Evolutionary conservation across 92 coral and sea anemone species (phyloP), one percentile per base, ranked within the genome.

Genomic region (Palythoa grandis): DNA sequence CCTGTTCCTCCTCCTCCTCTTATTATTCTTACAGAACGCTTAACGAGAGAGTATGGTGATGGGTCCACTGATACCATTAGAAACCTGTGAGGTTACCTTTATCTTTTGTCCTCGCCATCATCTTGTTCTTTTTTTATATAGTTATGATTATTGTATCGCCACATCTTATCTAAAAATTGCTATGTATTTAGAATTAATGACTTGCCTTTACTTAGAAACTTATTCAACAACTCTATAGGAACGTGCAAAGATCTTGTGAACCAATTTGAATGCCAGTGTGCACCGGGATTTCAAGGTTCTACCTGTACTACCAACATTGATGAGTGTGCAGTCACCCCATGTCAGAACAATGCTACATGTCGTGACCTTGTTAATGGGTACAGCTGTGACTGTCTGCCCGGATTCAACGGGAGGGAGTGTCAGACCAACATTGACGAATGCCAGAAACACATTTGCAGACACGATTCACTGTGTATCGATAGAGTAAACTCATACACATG

Each of bases 211-310:
- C 71, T 66, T 50, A 19, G 29, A 3, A 50, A n/a, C 19, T 11
- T 17, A 10, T 48, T 17, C 37, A 57, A 77, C 52, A 5, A 52
- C 19, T 25, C 83, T 13, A 25, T 70, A 94, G 98, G 95, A 68
- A 88, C 98, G 14, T 94, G 98, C 85, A 84, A 83, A 24, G 95
- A 94, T n/a, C 88, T 88, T 39, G 79, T 92, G 19, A 88, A 86
- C 76, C 91, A 92, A 11, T 94, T 92, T 85, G 86, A 38, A 16
- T 94, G 98, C 37, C 70, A 90, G 53, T 94, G 98, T 88, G 78
- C 83, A 8, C 83, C 85, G 40, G 98, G 98, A 50, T 94, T 88
- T 78, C 74, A 77, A 56, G 95, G 98, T 25, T 88, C 73, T 14
- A 89, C 91, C 10, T 94, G 98, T 83, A 71, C 86, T 35, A 83